These are phyloP conservation scores for Latrodectus hesperus DNA, from an alignment of 2,888 invertebrate species.

Conservation along the genomic window DNA sequence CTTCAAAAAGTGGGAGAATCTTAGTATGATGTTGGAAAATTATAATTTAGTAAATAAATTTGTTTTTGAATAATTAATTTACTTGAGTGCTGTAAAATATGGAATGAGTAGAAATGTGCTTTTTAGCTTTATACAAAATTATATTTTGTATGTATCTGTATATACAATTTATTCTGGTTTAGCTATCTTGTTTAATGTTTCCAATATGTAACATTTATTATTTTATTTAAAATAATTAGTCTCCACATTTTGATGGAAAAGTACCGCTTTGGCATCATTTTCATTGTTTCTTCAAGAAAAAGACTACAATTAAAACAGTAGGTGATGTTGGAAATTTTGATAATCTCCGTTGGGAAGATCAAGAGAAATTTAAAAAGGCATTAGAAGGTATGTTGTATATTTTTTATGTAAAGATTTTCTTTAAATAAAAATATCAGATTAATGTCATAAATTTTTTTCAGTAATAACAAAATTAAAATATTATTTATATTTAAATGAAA, in stretches of 20 bases:
- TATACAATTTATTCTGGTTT: not conserved
- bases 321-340: conserved; percentile 88
- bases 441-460: too few relatives aligned
- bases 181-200: not conserved
- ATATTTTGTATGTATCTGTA: too few relatives aligned
- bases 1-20: too few relatives aligned
- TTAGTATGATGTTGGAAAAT: too few relatives aligned
- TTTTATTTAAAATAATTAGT: conserved; percentile 77
- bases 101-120: too few relatives aligned
- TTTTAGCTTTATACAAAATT: too few relatives aligned
- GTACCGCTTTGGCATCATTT: conserved; percentile 91
- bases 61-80: too few relatives aligned
- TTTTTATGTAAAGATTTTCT: not conserved
- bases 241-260: conserved; percentile 89
- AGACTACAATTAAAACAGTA: conserved; percentile 79
- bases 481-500: too few relatives aligned
- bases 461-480: too few relatives aligned
- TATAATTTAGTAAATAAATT: too few relatives aligned
- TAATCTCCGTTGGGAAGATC: conserved; percentile 87
- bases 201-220: not conserved
- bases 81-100: too few relatives aligned
- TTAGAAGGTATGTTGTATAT: conserved; percentile 79
- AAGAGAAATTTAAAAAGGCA: conserved; percentile 83
- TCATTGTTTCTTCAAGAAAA: conserved; percentile 90
- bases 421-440: not conserved